These are phyloP conservation scores for Phrynosoma blainvillii DNA, from an alignment of 2,113 vertebrate genomes.

Conservation along the genomic window DNA sequence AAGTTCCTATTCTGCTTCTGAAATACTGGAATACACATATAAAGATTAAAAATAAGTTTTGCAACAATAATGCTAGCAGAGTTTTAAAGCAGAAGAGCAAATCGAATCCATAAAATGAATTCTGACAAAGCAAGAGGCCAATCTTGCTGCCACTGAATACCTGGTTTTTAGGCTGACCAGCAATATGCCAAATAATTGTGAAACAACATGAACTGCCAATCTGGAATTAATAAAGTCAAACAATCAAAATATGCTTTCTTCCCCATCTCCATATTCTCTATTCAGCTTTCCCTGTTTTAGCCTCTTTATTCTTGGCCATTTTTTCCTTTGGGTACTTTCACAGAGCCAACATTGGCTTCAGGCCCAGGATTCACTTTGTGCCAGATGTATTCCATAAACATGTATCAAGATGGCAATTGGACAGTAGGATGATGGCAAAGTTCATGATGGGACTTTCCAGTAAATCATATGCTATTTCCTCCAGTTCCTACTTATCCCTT, in stretches of 20 bases:
- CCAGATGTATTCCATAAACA: slow-evolving; percentile 33
- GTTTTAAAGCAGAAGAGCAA: background rate
- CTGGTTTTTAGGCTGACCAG: background rate
- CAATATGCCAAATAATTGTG: background rate
- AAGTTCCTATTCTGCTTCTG: background rate
- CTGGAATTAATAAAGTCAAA: slow-evolving; percentile 27
- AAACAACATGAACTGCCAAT: background rate
- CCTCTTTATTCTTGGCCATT: slow-evolving; percentile 30
- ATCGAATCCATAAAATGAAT: background rate
- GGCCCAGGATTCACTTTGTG: slow-evolving; percentile 20
- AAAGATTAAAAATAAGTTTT: background rate
- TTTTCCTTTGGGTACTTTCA: slow-evolving; percentile 16
- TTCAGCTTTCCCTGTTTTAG: slow-evolving; percentile 12
- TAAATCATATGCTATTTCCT: slow-evolving; percentile 12
- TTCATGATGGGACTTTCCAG: slow-evolving; percentile 23
- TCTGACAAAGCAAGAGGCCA: background rate
- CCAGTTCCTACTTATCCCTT: slow-evolving; percentile 14
- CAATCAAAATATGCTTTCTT: background rate
- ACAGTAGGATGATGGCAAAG: slow-evolving; percentile 17
- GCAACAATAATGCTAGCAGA: background rate
- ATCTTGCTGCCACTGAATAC: slow-evolving; percentile 1
- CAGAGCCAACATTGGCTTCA: slow-evolving; percentile 16
- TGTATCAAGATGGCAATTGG: slow-evolving; percentile 18
- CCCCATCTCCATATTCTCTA: slow-evolving; percentile 14
- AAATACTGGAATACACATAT: background rate